These are phyloP conservation scores for Nemurella pictetii DNA, from an alignment of 2,888 invertebrate species.

Conservation along the genomic window DNA sequence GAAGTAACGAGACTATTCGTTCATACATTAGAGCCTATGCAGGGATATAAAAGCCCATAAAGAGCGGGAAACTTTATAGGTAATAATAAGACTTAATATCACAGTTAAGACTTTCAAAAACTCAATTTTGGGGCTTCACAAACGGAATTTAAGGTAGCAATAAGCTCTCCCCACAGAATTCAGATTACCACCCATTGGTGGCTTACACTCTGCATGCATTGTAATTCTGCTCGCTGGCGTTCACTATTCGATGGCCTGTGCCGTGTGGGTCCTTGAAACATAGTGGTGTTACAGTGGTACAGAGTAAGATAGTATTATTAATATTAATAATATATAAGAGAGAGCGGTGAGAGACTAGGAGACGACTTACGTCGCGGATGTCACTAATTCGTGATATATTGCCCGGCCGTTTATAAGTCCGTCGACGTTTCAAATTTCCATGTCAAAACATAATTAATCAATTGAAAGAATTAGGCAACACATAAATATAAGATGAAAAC, in stretches of 20 bases:
- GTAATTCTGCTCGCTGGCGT: background rate
- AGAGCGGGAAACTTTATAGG: conserved; percentile 20
- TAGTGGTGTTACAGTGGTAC: too few species aligned
- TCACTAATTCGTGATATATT: background rate
- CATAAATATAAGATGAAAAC: conserved; percentile 9
- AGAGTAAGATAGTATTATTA: too few species aligned
- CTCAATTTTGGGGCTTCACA: conserved; percentile 20
- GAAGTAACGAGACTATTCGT: background rate
- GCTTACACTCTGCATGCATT: background rate
- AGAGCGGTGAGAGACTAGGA: background rate
- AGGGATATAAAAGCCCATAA: conserved; percentile 21
- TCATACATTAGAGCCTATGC: background rate
- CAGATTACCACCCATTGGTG: conserved; percentile 4
- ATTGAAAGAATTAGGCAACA: conserved; percentile 26
- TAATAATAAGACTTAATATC: conserved; percentile 29
- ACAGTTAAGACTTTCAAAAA: conserved; percentile 31
- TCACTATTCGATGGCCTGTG: too few species aligned
- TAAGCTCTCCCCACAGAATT: conserved; percentile 9
- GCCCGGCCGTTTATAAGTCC: background rate
- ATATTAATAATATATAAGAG: too few species aligned
- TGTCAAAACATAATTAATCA: conserved; percentile 29
- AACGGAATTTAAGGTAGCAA: conserved; percentile 21
- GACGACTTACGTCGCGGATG: background rate
- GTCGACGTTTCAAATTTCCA: conserved; percentile 3
- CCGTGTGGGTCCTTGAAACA: background rate